Conservation (phyloP, 2,888 invertebrate species). For the Macaria notata region DNA sequence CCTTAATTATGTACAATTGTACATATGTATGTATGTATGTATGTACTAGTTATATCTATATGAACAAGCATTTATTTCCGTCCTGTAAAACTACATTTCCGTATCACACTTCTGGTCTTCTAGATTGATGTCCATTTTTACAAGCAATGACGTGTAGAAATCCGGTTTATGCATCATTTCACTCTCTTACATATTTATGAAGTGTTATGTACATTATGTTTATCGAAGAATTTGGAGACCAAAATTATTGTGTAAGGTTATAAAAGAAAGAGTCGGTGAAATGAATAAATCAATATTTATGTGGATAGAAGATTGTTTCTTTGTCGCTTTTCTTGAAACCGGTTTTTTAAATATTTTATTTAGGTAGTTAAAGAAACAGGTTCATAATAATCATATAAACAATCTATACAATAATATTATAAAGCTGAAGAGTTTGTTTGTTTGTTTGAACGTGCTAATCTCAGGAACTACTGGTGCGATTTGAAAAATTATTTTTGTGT, state of each 20-base stretch:
- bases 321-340: too few species aligned
- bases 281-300: constrained; percentile 3
- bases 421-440: too few species aligned
- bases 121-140: constrained; percentile 13
- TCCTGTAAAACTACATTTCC: not conserved
- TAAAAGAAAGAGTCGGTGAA: constrained; percentile 20
- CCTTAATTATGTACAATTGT: too few species aligned
- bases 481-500: too few species aligned
- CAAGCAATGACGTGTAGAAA: constrained; percentile 11
- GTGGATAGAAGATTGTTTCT: not conserved
- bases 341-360: too few species aligned
- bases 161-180: constrained; percentile 28
- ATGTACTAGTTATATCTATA: not conserved
- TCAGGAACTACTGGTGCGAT: too few species aligned
- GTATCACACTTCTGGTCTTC: not conserved
- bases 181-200: constrained; percentile 26
- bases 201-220: constrained; percentile 25
- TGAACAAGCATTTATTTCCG: not conserved
- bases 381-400: too few species aligned
- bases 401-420: too few species aligned
- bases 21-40: too few species aligned
- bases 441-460: too few species aligned
- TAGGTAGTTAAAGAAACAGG: too few species aligned
- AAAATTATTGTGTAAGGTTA: constrained; percentile 15
- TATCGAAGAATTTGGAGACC: constrained; percentile 15